These are phyloP conservation scores for Myioborus melanocephalus DNA, from an alignment of 2,797 vertebrate genomes.

Conservation along the genomic window DNA sequence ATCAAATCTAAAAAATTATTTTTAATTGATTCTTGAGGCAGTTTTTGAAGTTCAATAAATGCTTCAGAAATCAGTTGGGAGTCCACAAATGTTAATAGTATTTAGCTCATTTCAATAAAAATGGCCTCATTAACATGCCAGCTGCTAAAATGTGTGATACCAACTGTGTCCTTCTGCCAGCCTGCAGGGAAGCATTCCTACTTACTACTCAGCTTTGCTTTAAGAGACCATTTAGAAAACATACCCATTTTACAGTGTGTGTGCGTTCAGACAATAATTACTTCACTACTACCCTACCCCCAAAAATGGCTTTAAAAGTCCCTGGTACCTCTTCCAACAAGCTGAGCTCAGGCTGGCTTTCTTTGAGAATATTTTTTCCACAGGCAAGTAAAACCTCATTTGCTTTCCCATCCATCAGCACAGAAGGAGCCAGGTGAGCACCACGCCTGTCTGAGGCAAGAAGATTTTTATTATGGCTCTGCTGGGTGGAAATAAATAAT, in stretches of 20 bases:
- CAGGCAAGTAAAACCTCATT: not conserved
- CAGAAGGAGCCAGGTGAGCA: conserved; percentile 1
- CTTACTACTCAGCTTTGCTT: conserved; percentile 57
- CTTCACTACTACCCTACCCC: not conserved
- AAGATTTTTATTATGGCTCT: not conserved
- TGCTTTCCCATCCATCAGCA: not conserved
- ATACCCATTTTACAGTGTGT: not conserved
- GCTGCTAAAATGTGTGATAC: conserved; percentile 67
- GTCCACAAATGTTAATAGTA: conserved; percentile 66
- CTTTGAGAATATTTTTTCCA: not conserved
- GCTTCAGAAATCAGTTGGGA: conserved; percentile 66
- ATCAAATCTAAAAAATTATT: conserved; percentile 53
- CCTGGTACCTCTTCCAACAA: not conserved
- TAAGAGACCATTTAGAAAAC: conserved; percentile 50
- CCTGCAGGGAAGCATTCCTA: conserved; percentile 54
- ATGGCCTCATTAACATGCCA: conserved; percentile 73
- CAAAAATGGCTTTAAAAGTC: conserved; percentile 15
- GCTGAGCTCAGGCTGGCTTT: not conserved
- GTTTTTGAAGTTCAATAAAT: conserved; percentile 70
- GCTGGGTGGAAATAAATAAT: not conserved
- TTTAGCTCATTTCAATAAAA: conserved; percentile 72
- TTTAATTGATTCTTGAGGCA: conserved; percentile 68
- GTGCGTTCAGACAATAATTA: conserved; percentile 2
- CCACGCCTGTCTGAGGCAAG: accelerated
- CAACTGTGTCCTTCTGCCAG: conserved; percentile 61